These are phyloP conservation scores for Priocnemis perturbator DNA, from an alignment of 2,888 invertebrate genomes.

Conservation along the genomic window DNA sequence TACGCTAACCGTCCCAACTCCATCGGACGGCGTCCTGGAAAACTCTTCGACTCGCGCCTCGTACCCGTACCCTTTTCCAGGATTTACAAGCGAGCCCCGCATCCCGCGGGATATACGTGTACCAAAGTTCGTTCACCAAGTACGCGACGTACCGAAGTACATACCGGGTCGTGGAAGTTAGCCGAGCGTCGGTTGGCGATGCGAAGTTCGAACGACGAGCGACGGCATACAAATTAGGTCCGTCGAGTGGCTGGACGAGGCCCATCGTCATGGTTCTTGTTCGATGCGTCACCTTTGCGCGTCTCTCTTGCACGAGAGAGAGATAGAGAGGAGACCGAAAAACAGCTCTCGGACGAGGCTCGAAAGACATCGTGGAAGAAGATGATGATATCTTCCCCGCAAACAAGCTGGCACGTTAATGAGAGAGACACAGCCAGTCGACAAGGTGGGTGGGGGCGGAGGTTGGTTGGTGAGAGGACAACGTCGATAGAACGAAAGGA, in stretches of 20 bases:
- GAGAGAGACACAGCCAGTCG: constrained; percentile 48
- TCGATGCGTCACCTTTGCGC: too few species aligned
- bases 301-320: too few species aligned
- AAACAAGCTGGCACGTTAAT: constrained; percentile 67
- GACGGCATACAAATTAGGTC: constrained; percentile 40
- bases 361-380: constrained; percentile 17
- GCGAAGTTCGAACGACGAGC: not conserved
- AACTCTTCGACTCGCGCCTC: constrained; percentile 14
- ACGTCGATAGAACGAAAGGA: constrained; percentile 2
- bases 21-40: constrained; percentile 27
- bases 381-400: constrained; percentile 62
- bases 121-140: too few species aligned
- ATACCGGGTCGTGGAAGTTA: too few species aligned
- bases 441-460: constrained; percentile 42
- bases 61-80: too few species aligned
- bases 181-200: too few species aligned
- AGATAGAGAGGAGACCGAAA: too few species aligned
- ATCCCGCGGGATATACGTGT: too few species aligned
- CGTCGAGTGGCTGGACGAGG: constrained; percentile 22
- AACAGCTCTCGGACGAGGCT: constrained; percentile 12
- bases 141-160: too few species aligned
- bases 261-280: too few species aligned
- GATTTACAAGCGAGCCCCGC: too few species aligned
- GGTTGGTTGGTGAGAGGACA: constrained; percentile 14
- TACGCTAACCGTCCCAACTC: constrained; percentile 6